phyloP scores from a whole-genome alignment of 2,888 invertebrate species.

The Ormyrus rosae region DNA sequence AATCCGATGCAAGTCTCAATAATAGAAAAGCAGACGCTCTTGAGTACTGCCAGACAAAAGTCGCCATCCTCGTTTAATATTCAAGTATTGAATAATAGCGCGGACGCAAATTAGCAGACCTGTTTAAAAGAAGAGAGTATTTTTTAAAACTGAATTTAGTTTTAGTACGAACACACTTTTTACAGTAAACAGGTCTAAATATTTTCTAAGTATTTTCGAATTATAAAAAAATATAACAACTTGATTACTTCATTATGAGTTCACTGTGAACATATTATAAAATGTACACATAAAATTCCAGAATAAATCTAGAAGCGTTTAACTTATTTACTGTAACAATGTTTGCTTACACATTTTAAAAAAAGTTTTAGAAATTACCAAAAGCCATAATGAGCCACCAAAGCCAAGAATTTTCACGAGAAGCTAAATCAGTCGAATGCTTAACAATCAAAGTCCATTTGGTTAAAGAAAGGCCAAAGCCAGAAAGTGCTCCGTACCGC shows the following conservation, averaged over 20 bases:
- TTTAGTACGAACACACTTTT: too few species aligned
- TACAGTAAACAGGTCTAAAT: too few species aligned
- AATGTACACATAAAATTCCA: too few species aligned
- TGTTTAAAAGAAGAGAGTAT: conserved; percentile 72
- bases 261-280: too few species aligned
- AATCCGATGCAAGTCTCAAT: conserved; percentile 75
- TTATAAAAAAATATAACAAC: too few species aligned
- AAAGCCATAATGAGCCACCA: conserved; percentile 96
- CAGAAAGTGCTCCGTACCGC: conserved; percentile 93
- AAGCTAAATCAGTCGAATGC: conserved; percentile 91
- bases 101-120: conserved; percentile 91
- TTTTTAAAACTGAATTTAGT: too few species aligned
- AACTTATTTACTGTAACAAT: too few species aligned
- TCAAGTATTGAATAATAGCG: conserved; percentile 91
- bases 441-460: conserved; percentile 97
- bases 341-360: background rate
- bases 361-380: conserved; percentile 78
- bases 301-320: too few species aligned
- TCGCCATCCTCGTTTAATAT: conserved; percentile 93
- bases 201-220: too few species aligned
- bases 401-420: conserved; percentile 92
- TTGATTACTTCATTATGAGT: too few species aligned
- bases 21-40: conserved; percentile 91
- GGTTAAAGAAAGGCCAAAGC: conserved; percentile 93
- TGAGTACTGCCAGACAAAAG: conserved; percentile 90